Base-by-base conservation (phyloP, 2,797 vertebrate species). In the Lindbergichthys nudifrons region DNA sequence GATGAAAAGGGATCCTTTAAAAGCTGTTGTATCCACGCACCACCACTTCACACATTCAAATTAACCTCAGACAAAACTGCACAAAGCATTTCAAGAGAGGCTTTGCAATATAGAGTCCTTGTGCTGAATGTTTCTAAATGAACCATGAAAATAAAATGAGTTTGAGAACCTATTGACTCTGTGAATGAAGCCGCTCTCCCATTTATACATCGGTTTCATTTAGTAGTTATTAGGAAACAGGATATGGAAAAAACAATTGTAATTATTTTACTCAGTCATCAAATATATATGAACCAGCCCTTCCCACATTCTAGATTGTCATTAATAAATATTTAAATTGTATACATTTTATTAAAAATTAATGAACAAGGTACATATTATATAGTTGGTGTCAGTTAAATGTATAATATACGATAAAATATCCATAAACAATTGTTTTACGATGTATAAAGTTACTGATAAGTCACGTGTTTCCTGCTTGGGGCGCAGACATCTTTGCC, bases 1-100 rank as follows among this genome's bases (percentile, higher is more conserved):
- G 53, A 65, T 57, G 36, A 65, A 72, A 81, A 47, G 10, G 16
- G 8, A 39, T 19, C 23, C 46, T 72, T 43, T 36, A n/a, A 67
- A 74, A 77, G 57, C 56, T 70, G n/a, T 42, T 26, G 32, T 23
- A 47, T 60, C 14, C 2, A 5, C 15, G 41, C 54, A 45, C 15
- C 58, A 19, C 10, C 42, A 51, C 36, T 65, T 65, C 36, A 66
- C 15, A 18, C 23, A n/a, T 42, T 54, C 42, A 23, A 45, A 19
- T n/a, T 41, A 43, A 43, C 19, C 15, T 62, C 18, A 11, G 48
- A 21, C 16, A 15, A 58, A 48, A 47, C 18, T 15, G n/a, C 18
- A 45, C 10, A 10, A 51, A 51, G 21, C 43, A n/a, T 14, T 62
- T 63, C 21, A 59, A 65, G 66, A 10, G 14, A 3, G 1, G 48